Evolutionary conservation across 2,113 vertebrate genomes (phyloP), one percentile per base, ranked within the genome.

Genomic region (Aepyceros melampus): DNA sequence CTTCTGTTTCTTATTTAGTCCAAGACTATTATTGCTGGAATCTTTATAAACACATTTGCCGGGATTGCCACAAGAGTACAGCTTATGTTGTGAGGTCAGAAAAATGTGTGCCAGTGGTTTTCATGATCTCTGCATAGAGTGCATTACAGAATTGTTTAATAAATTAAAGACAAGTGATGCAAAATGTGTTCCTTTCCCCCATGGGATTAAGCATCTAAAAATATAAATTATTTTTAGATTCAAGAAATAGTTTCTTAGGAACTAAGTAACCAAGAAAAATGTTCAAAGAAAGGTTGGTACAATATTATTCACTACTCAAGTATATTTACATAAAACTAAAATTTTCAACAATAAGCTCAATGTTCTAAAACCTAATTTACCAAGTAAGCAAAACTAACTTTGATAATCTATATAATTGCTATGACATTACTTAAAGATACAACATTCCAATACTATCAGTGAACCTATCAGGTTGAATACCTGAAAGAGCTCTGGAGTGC

Each of bases 1-100:
- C 98, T 99, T 99, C 98, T 99, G 99, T 99, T 99, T 99, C 98
- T 99, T 98, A 99, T 99, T 99, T 99, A 99, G 98, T 99, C 98
- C 98, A 98, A 99, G 99, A 97, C 98, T 98, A 98, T 99, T 99
- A 99, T 98, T 99, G 98, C 98, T 99, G 98, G 94, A 98, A 98
- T 99, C 98, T 98, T 99, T 98, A 99, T 98, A 98, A 99, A 97
- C 98, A 98, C 97, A 79, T 98, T 98, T 98, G 97, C 96, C 97
- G 98, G 98, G 98, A 98, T 98, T 98, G 98, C 98, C 98, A 98
- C 98, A 98, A 88, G 98, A 99, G 97, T 93, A 94, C 33, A 97
- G 88, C 97, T 97, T 97, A 85, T 89, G 91, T 97, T 96, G 98
- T 86, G 93, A 96, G 96, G 97, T 97, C 98, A 4, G 7, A 94